Conservation (phyloP, 2,888 invertebrate species). For the Xanthorhoe designata region DNA sequence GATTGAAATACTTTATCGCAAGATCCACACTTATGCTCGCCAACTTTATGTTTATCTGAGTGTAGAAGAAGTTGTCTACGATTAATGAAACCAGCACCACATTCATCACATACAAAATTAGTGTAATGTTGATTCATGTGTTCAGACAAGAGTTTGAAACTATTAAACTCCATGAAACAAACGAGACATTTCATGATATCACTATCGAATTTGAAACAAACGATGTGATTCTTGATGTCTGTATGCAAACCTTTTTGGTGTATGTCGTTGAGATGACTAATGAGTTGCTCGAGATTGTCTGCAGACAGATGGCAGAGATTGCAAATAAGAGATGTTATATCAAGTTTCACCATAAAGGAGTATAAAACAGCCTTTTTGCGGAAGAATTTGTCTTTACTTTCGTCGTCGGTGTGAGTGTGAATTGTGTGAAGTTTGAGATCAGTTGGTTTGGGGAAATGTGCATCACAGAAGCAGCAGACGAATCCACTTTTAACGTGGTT, state of each 20-base stretch:
- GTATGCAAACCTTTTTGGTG: conserved; percentile 53
- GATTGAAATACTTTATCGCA: conserved; percentile 81
- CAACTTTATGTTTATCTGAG: conserved; percentile 61
- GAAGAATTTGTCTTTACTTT: conserved; percentile 34
- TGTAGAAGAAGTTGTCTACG: conserved; percentile 62
- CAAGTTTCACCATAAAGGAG: conserved; percentile 52
- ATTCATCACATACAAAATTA: conserved; percentile 67
- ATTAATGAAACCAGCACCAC: conserved; percentile 68
- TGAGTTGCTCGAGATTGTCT: conserved; percentile 48
- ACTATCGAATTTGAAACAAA: conserved; percentile 69
- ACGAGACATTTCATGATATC: conserved; percentile 59
- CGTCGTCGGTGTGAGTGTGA: conserved; percentile 27
- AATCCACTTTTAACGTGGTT: conserved; percentile 47
- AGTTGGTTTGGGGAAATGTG: conserved; percentile 42
- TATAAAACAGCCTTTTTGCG: conserved; percentile 50
- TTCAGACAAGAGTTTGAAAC: conserved; percentile 66
- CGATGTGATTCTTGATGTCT: conserved; percentile 57
- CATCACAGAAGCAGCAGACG: conserved; percentile 48
- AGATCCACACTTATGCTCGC: conserved; percentile 62
- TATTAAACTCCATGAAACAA: conserved; percentile 55
- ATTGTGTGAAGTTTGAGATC: conserved; percentile 48
- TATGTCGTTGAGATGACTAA: conserved; percentile 30
- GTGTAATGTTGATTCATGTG: conserved; percentile 73
- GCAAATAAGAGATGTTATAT: conserved; percentile 57
- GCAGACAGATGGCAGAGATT: conserved; percentile 48